A percentile compares a stretch with the other conserved stretches of the same genome.
phyloP scores from a whole-genome alignment of 2,113 vertebrate genomes.

The Cyphomyrus plagiostoma region DNA sequence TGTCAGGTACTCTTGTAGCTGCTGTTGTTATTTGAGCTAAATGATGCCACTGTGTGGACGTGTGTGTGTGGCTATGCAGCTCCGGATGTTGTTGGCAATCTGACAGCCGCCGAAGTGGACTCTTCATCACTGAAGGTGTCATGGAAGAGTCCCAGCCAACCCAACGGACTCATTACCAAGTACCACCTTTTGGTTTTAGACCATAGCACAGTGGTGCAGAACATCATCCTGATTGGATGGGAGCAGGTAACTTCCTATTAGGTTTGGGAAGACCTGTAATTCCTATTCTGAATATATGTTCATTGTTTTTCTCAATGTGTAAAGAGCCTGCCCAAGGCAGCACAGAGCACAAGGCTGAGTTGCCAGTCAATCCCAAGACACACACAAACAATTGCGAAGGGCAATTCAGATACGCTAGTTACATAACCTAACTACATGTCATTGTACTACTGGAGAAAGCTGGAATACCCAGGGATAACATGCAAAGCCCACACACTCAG shows the following conservation, averaged over 20 bases:
- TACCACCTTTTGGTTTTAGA: constrained; percentile 73
- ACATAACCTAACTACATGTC: neutral
- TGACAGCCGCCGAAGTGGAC: constrained; percentile 70
- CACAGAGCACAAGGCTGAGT: neutral
- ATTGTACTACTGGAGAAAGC: neutral
- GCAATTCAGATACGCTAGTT: neutral
- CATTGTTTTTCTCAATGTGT: neutral
- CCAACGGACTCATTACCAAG: constrained; percentile 81
- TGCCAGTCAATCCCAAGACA: neutral
- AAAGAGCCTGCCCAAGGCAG: neutral
- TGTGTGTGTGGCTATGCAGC: constrained; percentile 49
- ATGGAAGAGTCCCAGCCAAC: constrained; percentile 78
- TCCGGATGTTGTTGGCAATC: constrained; percentile 72
- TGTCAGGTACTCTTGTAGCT: neutral
- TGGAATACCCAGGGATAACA: neutral
- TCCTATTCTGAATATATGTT: neutral
- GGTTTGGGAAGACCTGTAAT: neutral
- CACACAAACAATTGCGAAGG: neutral
- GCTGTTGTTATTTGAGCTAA: neutral
- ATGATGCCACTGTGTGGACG: neutral
- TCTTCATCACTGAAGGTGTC: constrained; percentile 73
- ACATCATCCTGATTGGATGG: constrained; percentile 69
- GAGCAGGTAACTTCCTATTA: constrained; percentile 51
- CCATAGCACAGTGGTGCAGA: constrained; percentile 61
- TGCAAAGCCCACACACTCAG: neutral